Evolutionary conservation across 1,140 invertebrate genomes (phyloP).

Genomic region (Globodera rostochiensis): DNA sequence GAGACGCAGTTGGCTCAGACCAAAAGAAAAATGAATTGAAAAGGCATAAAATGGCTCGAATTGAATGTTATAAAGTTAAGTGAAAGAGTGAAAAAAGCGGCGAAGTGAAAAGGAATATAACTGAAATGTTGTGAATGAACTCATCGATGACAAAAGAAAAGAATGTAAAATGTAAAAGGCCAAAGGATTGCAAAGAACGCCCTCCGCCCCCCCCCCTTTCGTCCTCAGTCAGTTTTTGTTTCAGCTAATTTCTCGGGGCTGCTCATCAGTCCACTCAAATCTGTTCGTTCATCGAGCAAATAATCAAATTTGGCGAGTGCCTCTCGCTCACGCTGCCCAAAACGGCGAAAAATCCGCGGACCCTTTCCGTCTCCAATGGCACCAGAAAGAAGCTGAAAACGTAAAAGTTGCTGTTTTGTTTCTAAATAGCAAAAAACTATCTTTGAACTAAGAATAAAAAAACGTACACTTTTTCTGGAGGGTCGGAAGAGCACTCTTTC

Average conservation of each 20-base stretch:
- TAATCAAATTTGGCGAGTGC: slow-evolving; percentile 18
- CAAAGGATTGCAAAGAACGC: no score
- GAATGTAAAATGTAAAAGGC: not conserved
- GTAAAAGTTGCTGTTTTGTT: not conserved
- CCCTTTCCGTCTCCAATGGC: not conserved
- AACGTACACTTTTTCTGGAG: not conserved
- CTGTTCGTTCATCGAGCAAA: slow-evolving; percentile 4
- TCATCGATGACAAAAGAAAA: not conserved
- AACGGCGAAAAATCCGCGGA: not conserved
- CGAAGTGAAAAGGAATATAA: not conserved
- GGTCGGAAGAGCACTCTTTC: slow-evolving; percentile 4
- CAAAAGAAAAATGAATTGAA: not conserved
- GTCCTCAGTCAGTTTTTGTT: not conserved
- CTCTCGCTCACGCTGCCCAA: not conserved
- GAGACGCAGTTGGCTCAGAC: no score
- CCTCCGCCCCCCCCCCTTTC: no score
- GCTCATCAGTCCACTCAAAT: slow-evolving; percentile 14
- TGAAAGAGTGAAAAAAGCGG: not conserved
- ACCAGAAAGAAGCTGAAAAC: not conserved
- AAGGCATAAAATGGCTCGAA: not conserved
- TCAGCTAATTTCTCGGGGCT: not conserved
- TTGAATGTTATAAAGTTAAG: not conserved
- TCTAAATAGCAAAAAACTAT: not conserved
- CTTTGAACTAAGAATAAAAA: not conserved
- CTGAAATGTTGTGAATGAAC: no score